Percentiles rank a stretch among this genome's conserved stretches.
phyloP scores from a whole-genome alignment of 2,113 vertebrate genomes.

The Hymenochirus boettgeri region DNA sequence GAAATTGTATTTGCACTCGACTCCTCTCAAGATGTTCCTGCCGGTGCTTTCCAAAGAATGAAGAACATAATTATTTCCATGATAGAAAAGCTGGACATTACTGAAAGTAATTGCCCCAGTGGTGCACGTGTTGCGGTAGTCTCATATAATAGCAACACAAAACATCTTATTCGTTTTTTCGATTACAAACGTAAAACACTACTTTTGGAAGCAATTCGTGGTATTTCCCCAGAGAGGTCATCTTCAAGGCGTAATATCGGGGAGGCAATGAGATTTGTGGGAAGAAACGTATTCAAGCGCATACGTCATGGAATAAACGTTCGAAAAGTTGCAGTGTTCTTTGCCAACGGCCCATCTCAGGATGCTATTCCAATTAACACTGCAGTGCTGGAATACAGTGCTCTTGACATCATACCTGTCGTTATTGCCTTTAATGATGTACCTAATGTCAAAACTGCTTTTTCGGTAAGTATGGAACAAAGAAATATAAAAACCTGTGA shows the following conservation, averaged over 20 bases:
- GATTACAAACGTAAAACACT: conserved; percentile 59
- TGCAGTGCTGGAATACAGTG: conserved; percentile 70
- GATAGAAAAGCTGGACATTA: conserved; percentile 64
- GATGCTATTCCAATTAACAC: conserved; percentile 58
- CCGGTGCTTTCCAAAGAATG: conserved; percentile 71
- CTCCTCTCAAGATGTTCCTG: conserved; percentile 67
- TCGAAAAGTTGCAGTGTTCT: conserved; percentile 78
- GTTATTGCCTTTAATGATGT: conserved; percentile 67
- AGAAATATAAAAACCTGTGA: too few species aligned
- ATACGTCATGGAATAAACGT: conserved; percentile 60
- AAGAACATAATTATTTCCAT: conserved; percentile 59
- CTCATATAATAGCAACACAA: conserved; percentile 61
- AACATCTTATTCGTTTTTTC: conserved; percentile 75
- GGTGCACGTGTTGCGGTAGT: conserved; percentile 73
- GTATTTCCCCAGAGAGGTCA: conserved; percentile 62
- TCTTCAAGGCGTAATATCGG: conserved; percentile 65
- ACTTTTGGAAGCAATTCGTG: conserved; percentile 62
- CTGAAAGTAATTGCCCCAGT: conserved; percentile 75
- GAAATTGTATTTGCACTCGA: conserved; percentile 83
- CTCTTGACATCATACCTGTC: conserved; percentile 59
- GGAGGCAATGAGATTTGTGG: conserved; percentile 74
- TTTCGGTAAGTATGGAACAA: conserved; percentile 59
- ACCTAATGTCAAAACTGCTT: conserved; percentile 53
- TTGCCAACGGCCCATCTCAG: conserved; percentile 57
- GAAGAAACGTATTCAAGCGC: conserved; percentile 75